These are phyloP conservation scores for Noctua janthe DNA, from an alignment of 2,888 invertebrate species.

Conservation along the genomic window DNA sequence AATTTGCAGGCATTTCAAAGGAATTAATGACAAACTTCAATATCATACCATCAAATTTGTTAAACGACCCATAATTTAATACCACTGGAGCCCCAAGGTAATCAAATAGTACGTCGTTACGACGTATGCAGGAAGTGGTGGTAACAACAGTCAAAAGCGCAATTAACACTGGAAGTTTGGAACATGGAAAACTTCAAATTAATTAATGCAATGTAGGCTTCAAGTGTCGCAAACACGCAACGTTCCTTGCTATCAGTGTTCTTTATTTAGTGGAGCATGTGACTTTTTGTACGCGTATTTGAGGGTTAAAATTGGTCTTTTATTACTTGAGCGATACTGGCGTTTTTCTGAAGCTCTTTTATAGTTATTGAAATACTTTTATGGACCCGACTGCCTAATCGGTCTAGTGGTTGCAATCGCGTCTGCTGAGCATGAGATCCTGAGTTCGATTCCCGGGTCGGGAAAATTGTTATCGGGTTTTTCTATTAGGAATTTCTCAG, in stretches of 20 bases:
- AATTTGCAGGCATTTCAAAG: conserved; percentile 54
- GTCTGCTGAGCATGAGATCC: too few relatives aligned
- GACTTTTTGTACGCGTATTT: neutral
- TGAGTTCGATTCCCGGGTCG: too few relatives aligned
- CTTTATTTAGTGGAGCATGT: conserved; percentile 24
- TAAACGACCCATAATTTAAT: conserved; percentile 62
- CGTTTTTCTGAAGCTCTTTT: neutral
- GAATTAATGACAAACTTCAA: conserved; percentile 56
- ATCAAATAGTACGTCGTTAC: conserved; percentile 69
- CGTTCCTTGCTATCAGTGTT: conserved; percentile 33
- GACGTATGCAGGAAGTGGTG: conserved; percentile 59
- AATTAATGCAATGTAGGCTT: conserved; percentile 80
- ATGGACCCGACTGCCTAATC: too few relatives aligned
- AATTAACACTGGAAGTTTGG: conserved; percentile 82
- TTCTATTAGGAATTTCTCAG: too few relatives aligned
- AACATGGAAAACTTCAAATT: conserved; percentile 81
- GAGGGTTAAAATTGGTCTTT: neutral
- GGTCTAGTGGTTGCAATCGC: too few relatives aligned
- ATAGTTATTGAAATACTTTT: neutral
- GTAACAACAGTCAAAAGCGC: conserved; percentile 77
- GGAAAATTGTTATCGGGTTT: too few relatives aligned
- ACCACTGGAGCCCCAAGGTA: conserved; percentile 62
- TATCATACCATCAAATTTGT: conserved; percentile 64
- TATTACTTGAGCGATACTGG: neutral
- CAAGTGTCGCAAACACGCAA: conserved; percentile 82